Conservation (phyloP, 2,113 vertebrate genomes). For the Urocynchramus pylzowi region DNA sequence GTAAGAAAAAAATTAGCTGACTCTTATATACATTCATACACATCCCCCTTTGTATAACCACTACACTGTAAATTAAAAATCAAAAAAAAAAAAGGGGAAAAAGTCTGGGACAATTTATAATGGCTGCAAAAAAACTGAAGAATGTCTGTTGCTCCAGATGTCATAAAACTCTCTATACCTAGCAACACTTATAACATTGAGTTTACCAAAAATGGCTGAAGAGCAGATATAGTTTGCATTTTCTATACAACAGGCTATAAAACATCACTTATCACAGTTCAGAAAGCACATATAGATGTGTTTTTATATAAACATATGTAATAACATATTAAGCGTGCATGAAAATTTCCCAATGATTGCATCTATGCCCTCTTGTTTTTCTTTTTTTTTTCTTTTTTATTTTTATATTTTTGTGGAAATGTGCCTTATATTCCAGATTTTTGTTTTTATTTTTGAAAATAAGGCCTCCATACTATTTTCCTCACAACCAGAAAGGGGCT, state of each 20-base stretch:
- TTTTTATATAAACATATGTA: conserved; percentile 99
- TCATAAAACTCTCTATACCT: conserved; percentile 95
- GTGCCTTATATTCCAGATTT: conserved; percentile 86
- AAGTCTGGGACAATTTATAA: conserved; percentile 78
- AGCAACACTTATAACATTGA: conserved; percentile 99
- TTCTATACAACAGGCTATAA: conserved; percentile 99
- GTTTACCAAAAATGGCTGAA: conserved; percentile 94
- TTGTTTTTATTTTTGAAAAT: conserved; percentile 76
- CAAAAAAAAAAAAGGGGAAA: background rate
- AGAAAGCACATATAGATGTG: conserved; percentile 99
- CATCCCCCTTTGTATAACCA: conserved; percentile 74
- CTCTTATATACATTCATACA: conserved; percentile 87
- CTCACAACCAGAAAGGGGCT: conserved; percentile 85
- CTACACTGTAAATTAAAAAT: conserved; percentile 76
- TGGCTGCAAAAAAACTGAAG: conserved; percentile 82
- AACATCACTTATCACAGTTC: conserved; percentile 99
- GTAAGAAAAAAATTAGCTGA: conserved; percentile 79
- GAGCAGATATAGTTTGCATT: conserved; percentile 98
- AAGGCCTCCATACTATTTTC: conserved; percentile 87
- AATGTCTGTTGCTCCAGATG: conserved; percentile 82
- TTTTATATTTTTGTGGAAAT: conserved; percentile 74
- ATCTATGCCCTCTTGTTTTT: conserved; percentile 77
- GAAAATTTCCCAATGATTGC: conserved; percentile 87
- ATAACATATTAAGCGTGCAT: conserved; percentile 99
- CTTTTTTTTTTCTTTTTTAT: conserved; percentile 46